These are phyloP conservation scores for Petrocephalus schoutedeni DNA, from an alignment of 2,797 vertebrate species.

Conservation along the genomic window DNA sequence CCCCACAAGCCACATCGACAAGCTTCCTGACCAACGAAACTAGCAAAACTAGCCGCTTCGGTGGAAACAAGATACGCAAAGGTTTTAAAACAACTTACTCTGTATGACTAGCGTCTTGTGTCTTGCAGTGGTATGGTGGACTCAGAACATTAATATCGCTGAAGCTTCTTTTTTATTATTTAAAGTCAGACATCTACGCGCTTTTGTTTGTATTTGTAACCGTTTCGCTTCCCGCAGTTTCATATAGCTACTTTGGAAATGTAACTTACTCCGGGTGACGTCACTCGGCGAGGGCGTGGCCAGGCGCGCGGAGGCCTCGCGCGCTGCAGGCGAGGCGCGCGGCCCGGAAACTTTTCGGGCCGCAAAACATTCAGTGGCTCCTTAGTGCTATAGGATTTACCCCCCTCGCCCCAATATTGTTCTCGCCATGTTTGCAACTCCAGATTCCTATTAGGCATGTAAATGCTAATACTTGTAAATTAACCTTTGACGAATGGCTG, in stretches of 20 bases:
- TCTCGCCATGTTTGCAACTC: background rate
- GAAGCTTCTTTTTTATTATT: background rate
- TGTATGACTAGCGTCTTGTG: background rate
- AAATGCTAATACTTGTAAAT: background rate
- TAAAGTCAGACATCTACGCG: background rate
- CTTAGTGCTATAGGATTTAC: background rate
- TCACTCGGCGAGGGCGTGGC: background rate
- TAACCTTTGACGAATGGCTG: background rate
- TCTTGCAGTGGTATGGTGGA: background rate
- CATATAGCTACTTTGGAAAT: background rate
- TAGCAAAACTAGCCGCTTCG: background rate
- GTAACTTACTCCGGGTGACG: background rate
- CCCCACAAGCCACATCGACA: background rate
- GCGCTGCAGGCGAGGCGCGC: background rate
- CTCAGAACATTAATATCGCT: background rate
- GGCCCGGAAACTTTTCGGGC: background rate
- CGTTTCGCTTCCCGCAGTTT: background rate
- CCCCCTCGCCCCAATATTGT: background rate
- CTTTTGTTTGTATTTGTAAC: background rate
- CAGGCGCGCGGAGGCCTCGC: background rate
- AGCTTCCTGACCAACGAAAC: background rate
- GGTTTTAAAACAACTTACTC: slow-evolving; percentile 7
- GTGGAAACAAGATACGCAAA: background rate
- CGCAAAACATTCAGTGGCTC: background rate
- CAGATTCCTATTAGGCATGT: background rate